Evolutionary conservation across 2,888 invertebrate genomes (phyloP).

Genomic region (Caradrina kadenii): DNA sequence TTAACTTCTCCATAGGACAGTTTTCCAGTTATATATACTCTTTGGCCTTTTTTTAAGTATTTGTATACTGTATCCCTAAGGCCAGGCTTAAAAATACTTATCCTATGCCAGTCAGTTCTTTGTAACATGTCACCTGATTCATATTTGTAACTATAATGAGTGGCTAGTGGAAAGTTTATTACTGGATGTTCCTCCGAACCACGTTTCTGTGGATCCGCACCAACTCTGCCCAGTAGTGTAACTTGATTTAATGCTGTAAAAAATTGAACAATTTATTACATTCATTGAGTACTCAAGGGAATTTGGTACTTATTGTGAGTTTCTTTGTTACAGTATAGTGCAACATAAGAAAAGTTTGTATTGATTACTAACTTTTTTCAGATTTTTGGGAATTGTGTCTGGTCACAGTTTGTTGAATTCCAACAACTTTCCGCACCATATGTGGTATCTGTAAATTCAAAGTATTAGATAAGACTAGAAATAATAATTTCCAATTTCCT

Average conservation of each 20-base stretch:
- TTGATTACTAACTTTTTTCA: conserved; percentile 80
- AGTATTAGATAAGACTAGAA: neutral
- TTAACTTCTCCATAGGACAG: conserved; percentile 96
- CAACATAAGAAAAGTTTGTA: neutral
- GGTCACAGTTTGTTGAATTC: conserved; percentile 61
- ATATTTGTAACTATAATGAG: conserved; percentile 96
- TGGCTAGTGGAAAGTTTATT: conserved; percentile 96
- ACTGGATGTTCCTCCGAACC: conserved; percentile 96
- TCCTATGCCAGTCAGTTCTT: conserved; percentile 97
- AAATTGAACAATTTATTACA: conserved; percentile 14
- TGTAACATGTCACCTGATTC: conserved; percentile 95
- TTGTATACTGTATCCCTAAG: conserved; percentile 95
- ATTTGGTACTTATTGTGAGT: neutral
- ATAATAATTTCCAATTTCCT: neutral
- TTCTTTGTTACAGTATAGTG: neutral
- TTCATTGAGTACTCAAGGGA: too few species aligned
- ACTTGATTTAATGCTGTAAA: conserved; percentile 94
- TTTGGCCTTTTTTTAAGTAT: conserved; percentile 96
- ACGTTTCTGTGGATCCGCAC: conserved; percentile 96
- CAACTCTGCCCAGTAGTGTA: conserved; percentile 96
- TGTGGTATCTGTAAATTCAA: conserved; percentile 62
- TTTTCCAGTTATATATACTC: conserved; percentile 95
- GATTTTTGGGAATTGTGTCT: conserved; percentile 76
- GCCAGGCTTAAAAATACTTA: conserved; percentile 96
- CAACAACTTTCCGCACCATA: conserved; percentile 60